phyloP scores from a whole-genome alignment of 2,888 invertebrate species.

The Lasioglossum malachurum region DNA sequence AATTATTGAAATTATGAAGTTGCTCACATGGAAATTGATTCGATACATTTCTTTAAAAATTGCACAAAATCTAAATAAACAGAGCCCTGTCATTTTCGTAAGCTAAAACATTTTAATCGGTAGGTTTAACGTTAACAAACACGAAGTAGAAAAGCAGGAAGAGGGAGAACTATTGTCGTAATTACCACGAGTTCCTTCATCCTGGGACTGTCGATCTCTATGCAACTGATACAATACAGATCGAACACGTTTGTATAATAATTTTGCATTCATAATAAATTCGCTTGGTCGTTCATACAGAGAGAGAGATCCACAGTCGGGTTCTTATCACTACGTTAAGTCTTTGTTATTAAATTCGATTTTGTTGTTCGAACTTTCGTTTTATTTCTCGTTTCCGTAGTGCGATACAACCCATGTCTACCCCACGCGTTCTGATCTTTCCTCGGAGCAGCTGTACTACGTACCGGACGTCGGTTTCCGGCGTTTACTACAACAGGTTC shows the following conservation, averaged over 20 bases:
- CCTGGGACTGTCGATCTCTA: neutral
- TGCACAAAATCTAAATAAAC: too few species aligned
- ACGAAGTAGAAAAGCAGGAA: neutral
- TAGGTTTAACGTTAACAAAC: too few species aligned
- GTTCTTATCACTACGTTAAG: conserved; percentile 33
- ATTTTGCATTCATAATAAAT: neutral
- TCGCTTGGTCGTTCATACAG: neutral
- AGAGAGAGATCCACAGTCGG: neutral
- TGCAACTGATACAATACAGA: neutral
- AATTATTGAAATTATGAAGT: too few species aligned
- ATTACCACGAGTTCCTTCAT: conserved; percentile 12
- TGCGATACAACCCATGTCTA: neutral
- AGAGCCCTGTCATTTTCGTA: too few species aligned
- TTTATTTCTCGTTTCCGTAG: conserved; percentile 23
- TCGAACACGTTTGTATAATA: neutral
- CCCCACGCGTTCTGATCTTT: neutral
- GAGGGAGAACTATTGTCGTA: neutral
- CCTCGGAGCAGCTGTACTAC: neutral
- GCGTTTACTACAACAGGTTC: neutral
- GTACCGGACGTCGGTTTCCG: neutral
- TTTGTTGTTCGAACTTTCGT: conserved; percentile 60
- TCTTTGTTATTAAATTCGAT: conserved; percentile 68
- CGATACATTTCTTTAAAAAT: too few species aligned
- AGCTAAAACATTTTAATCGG: too few species aligned
- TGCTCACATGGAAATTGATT: too few species aligned